phyloP scores from a whole-genome alignment of 2,113 vertebrate species.

The Macrotis lagotis region DNA sequence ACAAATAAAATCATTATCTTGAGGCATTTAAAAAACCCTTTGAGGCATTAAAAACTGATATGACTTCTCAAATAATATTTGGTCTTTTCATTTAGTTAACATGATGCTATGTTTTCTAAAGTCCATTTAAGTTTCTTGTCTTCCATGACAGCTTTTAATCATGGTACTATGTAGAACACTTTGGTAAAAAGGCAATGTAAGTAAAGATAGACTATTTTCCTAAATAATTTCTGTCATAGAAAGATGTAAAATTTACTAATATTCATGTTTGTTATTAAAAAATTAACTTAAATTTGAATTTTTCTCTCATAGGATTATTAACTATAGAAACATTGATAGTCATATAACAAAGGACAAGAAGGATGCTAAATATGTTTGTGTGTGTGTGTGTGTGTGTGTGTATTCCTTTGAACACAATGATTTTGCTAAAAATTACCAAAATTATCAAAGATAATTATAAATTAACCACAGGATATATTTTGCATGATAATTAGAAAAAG shows the following conservation, averaged over 20 bases:
- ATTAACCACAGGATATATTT: not conserved
- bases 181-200: not conserved
- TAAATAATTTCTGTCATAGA: constrained; percentile 9
- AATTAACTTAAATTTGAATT: constrained; percentile 39
- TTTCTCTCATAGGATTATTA: constrained; percentile 27
- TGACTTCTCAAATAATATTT: constrained; percentile 24
- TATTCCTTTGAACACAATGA: not conserved
- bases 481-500: not conserved
- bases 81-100: not conserved
- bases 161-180: not conserved
- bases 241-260: rapidly evolving
- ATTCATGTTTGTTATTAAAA: too few species aligned
- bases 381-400: not conserved
- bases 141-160: constrained; percentile 50
- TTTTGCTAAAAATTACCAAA: not conserved
- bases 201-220: not conserved
- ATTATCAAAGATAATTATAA: constrained; percentile 7
- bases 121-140: constrained; percentile 35
- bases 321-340: constrained; percentile 41
- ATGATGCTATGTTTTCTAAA: constrained; percentile 40
- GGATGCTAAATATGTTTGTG: not conserved
- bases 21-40: not conserved
- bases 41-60: constrained; percentile 43
- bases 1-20: not conserved
- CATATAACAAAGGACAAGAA: not conserved